Evolutionary conservation across 2,797 vertebrate species (phyloP).

Genomic region (Aselliscus stoliczkanus): DNA sequence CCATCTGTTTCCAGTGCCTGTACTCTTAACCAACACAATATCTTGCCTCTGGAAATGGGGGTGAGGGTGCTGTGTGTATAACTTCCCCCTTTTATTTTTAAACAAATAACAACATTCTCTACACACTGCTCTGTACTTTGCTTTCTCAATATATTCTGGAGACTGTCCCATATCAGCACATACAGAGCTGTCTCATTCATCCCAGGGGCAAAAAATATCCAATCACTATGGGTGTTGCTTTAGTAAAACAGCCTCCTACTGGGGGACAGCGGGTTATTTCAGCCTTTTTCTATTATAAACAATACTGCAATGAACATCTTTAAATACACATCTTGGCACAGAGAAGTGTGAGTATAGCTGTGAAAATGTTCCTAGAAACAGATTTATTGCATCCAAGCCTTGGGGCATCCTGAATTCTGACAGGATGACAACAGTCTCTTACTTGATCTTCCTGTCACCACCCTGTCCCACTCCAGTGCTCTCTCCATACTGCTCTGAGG

Average conservation of each 20-base stretch:
- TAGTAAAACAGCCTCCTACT: background rate
- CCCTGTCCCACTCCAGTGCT: background rate
- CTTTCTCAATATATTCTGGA: background rate
- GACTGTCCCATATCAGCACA: background rate
- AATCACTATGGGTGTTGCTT: background rate
- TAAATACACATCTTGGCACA: fast-evolving
- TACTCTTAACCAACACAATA: background rate
- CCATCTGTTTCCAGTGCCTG: background rate
- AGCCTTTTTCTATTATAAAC: background rate
- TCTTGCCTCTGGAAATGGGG: background rate
- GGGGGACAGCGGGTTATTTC: background rate
- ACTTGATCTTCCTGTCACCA: background rate
- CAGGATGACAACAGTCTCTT: fast-evolving
- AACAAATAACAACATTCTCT: background rate
- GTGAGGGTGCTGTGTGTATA: no score
- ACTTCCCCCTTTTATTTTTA: background rate
- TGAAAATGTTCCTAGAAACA: background rate
- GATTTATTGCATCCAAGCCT: background rate
- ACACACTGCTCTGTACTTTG: background rate
- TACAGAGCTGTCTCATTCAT: background rate
- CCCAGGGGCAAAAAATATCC: background rate
- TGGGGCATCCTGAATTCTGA: background rate
- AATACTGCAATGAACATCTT: background rate
- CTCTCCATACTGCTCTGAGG: background rate
- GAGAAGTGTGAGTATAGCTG: background rate